Percentiles rank a stretch among this genome's conserved stretches.
Evolutionary conservation across 2,113 vertebrate species (phyloP).

Genomic region (Lota lota): DNA sequence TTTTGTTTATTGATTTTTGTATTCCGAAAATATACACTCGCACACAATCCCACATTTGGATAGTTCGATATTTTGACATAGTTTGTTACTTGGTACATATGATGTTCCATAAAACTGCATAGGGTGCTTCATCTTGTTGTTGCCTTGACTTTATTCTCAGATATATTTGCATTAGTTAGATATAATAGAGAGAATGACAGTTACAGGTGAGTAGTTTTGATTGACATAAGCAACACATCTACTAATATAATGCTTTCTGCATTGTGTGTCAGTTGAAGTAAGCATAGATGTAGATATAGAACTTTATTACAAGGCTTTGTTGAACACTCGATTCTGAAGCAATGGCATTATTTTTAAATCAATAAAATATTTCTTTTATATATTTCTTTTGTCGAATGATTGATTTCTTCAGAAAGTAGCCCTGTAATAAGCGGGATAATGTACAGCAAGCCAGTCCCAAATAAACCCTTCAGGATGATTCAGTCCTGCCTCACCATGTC

Average conservation of each 20-base stretch:
- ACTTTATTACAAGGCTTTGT: too few relatives aligned
- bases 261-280: too few relatives aligned
- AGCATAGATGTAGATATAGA: too few relatives aligned
- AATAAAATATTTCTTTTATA: not conserved
- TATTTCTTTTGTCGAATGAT: not conserved
- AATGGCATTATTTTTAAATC: not conserved
- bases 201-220: conserved; percentile 82
- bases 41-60: too few relatives aligned
- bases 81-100: too few relatives aligned
- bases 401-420: too few relatives aligned
- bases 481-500: too few relatives aligned
- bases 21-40: not conserved
- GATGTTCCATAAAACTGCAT: too few relatives aligned
- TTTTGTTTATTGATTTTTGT: not conserved
- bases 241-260: too few relatives aligned
- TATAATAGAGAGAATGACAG: conserved; percentile 93
- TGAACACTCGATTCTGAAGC: not conserved
- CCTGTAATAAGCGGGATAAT: not conserved
- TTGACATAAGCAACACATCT: not conserved
- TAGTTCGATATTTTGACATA: too few relatives aligned
- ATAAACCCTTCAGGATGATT: too few relatives aligned
- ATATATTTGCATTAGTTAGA: conserved; percentile 99
- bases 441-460: not conserved
- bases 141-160: conserved; percentile 81
- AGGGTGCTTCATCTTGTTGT: not conserved